Base-by-base conservation (phyloP, 2,888 invertebrate species). In the Macroteleia sp. region DNA sequence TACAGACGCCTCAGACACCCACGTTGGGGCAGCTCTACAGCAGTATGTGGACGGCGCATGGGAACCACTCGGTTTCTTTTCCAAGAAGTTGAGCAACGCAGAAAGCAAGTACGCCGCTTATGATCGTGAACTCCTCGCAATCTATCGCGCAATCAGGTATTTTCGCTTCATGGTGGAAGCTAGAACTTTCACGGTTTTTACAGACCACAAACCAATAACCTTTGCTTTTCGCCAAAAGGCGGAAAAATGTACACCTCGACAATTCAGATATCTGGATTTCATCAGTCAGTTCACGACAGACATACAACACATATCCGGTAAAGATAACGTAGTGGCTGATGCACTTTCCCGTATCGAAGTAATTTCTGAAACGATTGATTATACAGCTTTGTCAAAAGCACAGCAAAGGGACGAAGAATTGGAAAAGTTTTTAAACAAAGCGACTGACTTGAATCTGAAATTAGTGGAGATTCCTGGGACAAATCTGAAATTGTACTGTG, bases 41-140 rank as follows among this genome's bases (percentile, higher is more conserved):
- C 84, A 87, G 54, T 19, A 19, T 2, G 50, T 44, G 9, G 44
- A 61, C 0, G 57, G 44, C 3, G 32, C 2, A 0, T 85, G 85
- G 85, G 34, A 82, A 50, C 83, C 85, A 3, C 57, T 86, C 1
- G 74, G 56, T 0, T 88, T 86, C 36, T 87, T 84, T 67, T 82
- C 84, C 0, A 81, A 69, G 56, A 86, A 86, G 56, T 67, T 87
- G 0, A 77, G 52, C 10, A 17, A 59, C 0, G 54, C 86, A 0
- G 81, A 88, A 62, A 32, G 1, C 1, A 84, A 81, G 17, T 88
- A 86, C 75, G 79, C 81, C 42, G 66, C 85, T 1, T 86, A 81
- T 54, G 83, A 85, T 19, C 34, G 82, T 4, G 85, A 87, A 61
- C 62, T 86, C 1, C 74, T 85, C 0, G 84, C 85, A 0, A 81